phyloP scores from a whole-genome alignment of 2,797 vertebrate genomes.

The Eremophila alpestris region DNA sequence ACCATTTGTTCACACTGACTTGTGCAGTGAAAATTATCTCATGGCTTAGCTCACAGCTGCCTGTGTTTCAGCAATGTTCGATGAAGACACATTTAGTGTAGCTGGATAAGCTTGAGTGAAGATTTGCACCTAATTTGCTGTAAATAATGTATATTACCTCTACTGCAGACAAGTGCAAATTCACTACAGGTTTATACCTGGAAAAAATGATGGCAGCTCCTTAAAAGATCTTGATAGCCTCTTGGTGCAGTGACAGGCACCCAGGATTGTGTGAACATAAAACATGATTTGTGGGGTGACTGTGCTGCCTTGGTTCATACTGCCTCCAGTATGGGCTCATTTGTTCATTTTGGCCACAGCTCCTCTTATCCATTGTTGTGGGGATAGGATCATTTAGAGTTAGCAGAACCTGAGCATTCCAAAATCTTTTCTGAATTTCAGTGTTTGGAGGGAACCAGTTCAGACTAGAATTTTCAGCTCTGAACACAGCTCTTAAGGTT shows the following conservation, averaged over 20 bases:
- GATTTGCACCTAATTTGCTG: background rate
- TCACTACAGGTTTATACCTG: background rate
- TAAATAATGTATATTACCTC: background rate
- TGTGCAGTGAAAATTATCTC: background rate
- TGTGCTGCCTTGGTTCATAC: background rate
- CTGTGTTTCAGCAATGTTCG: background rate
- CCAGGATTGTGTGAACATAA: background rate
- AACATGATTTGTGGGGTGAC: background rate
- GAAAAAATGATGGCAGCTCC: background rate
- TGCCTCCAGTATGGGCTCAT: background rate
- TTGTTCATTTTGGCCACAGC: background rate
- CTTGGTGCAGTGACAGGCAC: background rate
- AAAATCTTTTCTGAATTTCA: background rate
- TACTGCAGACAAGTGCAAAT: background rate
- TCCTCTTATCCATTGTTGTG: background rate
- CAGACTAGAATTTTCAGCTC: background rate
- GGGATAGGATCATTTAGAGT: background rate
- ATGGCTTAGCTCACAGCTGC: background rate
- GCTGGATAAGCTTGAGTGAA: background rate
- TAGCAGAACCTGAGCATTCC: background rate
- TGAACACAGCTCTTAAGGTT: background rate
- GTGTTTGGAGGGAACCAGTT: background rate
- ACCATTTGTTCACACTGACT: background rate
- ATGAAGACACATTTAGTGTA: background rate
- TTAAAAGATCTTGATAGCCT: background rate